phyloP scores from a whole-genome alignment of 64 coral and sea anemone species.

The Exaiptasia diaphana region DNA sequence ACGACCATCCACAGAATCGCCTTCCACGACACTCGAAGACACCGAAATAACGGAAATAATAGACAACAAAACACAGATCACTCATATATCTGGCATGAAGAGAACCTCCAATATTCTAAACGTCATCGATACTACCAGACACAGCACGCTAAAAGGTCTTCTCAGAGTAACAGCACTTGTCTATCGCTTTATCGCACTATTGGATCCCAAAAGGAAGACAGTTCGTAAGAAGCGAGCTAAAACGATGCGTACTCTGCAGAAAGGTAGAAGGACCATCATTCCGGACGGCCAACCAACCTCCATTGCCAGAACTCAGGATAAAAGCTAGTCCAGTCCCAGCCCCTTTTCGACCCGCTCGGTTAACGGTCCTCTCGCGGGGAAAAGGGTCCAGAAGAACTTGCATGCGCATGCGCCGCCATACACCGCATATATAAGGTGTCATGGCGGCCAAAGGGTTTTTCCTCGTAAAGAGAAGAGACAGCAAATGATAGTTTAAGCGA shows the following conservation, averaged over 20 bases:
- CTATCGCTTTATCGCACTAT: too few relatives aligned
- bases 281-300: constrained; percentile 13
- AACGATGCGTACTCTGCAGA: constrained; percentile 38
- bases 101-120: background rate
- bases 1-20: constrained; percentile 23
- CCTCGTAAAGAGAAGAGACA: too few relatives aligned
- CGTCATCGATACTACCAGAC: background rate
- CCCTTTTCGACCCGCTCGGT: too few relatives aligned
- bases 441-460: too few relatives aligned
- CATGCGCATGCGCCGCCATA: too few relatives aligned
- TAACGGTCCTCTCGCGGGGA: too few relatives aligned
- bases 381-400: too few relatives aligned
- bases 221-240: constrained; percentile 27
- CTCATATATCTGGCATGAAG: background rate
- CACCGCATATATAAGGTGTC: too few relatives aligned
- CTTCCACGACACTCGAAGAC: background rate
- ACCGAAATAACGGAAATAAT: background rate
- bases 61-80: background rate
- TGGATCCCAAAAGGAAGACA: constrained; percentile 37
- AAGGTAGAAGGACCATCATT: constrained; percentile 30
- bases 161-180: background rate
- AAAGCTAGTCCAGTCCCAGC: too few relatives aligned
- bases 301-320: constrained; percentile 46
- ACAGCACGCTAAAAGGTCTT: background rate
- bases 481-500: too few relatives aligned